Evolutionary conservation across 2,113 vertebrate genomes (phyloP), one percentile per base, ranked within the genome.

Genomic region (Vireo altiloquus): DNA sequence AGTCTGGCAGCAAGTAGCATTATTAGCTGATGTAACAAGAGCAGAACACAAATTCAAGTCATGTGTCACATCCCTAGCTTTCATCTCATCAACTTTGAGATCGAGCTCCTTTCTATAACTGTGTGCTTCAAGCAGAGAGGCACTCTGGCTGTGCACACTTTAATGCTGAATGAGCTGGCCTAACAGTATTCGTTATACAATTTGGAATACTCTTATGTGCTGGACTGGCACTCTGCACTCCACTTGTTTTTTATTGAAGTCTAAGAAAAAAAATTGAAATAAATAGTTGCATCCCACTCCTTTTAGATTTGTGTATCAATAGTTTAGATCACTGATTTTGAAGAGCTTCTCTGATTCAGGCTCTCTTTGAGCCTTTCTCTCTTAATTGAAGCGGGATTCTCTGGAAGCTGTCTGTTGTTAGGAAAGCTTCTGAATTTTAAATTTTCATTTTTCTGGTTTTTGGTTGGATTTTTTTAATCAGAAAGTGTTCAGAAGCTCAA

Each of bases 11-110:
- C 71, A 82, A 86, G 72, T 37, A 47, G 49, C 39, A 54, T 59
- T 88, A 77, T 92, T 80, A 92, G 54, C 86, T 89, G 89, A 39
- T 61, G 50, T 50, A 81, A 90, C 71, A 94, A 85, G 94, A 96
- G 10, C 23, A 70, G 82, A 90, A 80, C 75, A 83, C 49, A 88
- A 97, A 88, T 77, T 87, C 56, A 77, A 93, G 59, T 86, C 92
- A 65, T 79, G 66, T 15, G 1, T 77, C 76, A n/a, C 7, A 2
- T 85, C 70, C 88, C 68, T 42, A 52, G 46, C 82, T 95, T 82
- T 88, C 90, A 92, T 89, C 85, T 69, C 78, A 80, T 93, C 85
- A 74, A 0, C 92, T 90, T 42, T 77, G 88, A 88, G 68, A 54
- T 42, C 40, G 11, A 80, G 54, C 54, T 82, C 37, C 1, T 9